Base-by-base conservation (phyloP, 37 sponge, comb jelly and placozoan species). In the Corticium candelabrum region DNA sequence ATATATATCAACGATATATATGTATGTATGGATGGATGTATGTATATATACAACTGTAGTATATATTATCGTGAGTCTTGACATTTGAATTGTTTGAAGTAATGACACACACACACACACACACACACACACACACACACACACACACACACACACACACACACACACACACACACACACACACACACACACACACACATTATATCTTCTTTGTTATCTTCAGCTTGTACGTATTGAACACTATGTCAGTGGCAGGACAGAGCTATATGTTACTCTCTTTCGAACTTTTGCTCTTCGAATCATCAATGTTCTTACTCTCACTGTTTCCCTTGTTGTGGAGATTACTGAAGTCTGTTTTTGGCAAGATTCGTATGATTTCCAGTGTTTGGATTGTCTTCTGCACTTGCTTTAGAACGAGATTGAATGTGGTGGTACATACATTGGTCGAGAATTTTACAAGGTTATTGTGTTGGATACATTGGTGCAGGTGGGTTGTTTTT, bases 391-490 rank as follows among this genome's bases (percentile, higher is more conserved):
- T 50, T 11, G 21, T 27, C 62, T 50, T 27, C 11, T 27, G 21
- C 21, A 50, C 11, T 35, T 75, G 76, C 31, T 34, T 4, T 38
- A 7, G 76, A 36, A 38, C 15, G 76, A 75, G 2, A 37, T 77
- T 33, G 78, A 30, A 32, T 77, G 78, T 77, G 78, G 57, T 11
- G 78, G 78, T 57, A 77, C 78, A 30, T 77, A 62, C 67, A 34
- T 43, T 2, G 78, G 78, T 1, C 78, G 43, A 11, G 62, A 41
- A 41, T 4, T 77, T 35, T 77, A 77, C 4, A 41, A 41, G 37
- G 35, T 77, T 57, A 7, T 43, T 27, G 43, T 77, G 27, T 30
- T 77, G 35, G 67, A 43, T 57, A 70, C 73, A 35, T 32, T 70
- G 33, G 5, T 32, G 21, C 62, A 15, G 4, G 73, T 70, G 73